These are phyloP conservation scores for Orycteropus afer DNA, from an alignment of 2,113 vertebrate species.

Conservation along the genomic window DNA sequence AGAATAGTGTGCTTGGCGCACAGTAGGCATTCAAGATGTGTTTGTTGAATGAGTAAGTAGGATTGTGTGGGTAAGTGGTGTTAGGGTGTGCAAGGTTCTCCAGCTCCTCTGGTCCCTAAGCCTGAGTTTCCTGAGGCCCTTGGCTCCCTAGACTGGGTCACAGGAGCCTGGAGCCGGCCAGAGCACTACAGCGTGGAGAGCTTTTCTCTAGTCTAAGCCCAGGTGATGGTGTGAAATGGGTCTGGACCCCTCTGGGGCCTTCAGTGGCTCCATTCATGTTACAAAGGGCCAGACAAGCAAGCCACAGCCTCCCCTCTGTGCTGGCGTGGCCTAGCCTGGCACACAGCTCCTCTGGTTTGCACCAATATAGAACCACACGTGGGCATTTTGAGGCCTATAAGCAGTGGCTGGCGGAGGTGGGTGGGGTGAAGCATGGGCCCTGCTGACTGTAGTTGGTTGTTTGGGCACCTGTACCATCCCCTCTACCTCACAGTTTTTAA, in stretches of 20 bases:
- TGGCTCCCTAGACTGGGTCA: neutral
- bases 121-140: neutral
- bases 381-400: neutral
- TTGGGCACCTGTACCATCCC: neutral
- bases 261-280: neutral
- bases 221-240: neutral
- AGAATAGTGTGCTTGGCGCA: neutral
- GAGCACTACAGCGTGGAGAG: neutral
- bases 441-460: neutral
- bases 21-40: neutral
- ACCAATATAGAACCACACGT: rapidly evolving
- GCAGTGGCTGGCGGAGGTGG: neutral
- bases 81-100: neutral
- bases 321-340: neutral
- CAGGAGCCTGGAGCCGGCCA: neutral
- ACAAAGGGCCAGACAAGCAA: neutral
- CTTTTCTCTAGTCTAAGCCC: neutral
- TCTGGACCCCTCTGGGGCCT: neutral
- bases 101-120: neutral
- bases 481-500: neutral
- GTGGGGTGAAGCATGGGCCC: neutral
- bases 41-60: neutral
- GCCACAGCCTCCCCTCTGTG: neutral
- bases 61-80: neutral
- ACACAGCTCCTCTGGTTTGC: neutral